Base-by-base conservation (phyloP, 2,888 invertebrate genomes). In the Petrophora chlorosata region DNA sequence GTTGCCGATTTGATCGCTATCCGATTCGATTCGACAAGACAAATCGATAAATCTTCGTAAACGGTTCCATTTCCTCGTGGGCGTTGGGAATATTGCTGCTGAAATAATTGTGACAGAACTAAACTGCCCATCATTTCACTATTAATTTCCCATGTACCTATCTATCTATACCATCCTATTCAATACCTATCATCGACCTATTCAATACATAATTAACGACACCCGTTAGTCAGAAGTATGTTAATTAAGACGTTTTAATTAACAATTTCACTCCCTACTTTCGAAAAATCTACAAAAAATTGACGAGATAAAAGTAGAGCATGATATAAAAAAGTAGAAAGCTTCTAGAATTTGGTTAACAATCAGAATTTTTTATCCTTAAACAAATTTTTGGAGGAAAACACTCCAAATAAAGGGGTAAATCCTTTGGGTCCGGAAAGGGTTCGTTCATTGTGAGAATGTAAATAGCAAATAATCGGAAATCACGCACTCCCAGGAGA, bases 401-500 rank as follows among this genome's bases (percentile, higher is more conserved):
- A 39, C 47, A 47, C 51, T 45, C 36, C 36, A 43, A 52, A 49
- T 53, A 38, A 46, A 35, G 42, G 53, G 34, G 30, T 28, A 39
- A 45, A 28, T 39, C 51, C 36, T 35, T 39, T 32, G 51, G 46
- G 39, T 30, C 28, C 22, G 26, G 14, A 12, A 54, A 60, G 52
- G 49, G 55, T 52, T 54, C 47, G 16, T 25, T 47, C 26, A 43
- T 47, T 47, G 52, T 56, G 53, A 32, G 32, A 51, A 58, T 53
- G 49, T 53, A 53, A 55, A 56, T 54, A 47, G 23, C 48, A 49
- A 50, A 44, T 39, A 44, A 29, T 23, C 26, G 43, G 40, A 50
- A 43, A 43, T 43, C 39, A 39, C 38, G 43, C 22, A 16, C 16
- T 50, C 49, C 49, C 39, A 17, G 32, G 38, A 49, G 49, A 29